Base-by-base conservation (phyloP, 2,113 vertebrate species). In the Phalacrocorax brasilianus region DNA sequence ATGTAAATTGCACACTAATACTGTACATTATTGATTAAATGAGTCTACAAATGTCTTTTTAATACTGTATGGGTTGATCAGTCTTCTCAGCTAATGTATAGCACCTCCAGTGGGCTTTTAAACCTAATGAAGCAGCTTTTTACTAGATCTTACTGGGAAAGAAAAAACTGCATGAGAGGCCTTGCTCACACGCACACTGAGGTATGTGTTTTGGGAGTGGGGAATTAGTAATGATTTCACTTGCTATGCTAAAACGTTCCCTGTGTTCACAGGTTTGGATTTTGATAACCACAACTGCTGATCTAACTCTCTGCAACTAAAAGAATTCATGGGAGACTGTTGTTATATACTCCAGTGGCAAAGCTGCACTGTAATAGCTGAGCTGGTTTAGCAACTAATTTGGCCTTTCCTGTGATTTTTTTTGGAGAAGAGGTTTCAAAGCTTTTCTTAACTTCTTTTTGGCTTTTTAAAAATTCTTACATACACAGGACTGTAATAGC, bases 41-140 rank as follows among this genome's bases (percentile, higher is more conserved):
- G 96, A 97, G 92, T 97, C 96, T 89, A 94, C 95, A 96, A 94
- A 97, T 97, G 94, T 89, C 94, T 95, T 96, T 97, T 97, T 97
- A 96, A 95, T 96, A 96, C 84, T 92, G 66, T 88, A 82, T 88
- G 77, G 71, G 89, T 95, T 97, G 95, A 95, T 97, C 96, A 88
- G 92, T 93, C 95, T 96, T 95, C 95, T 89, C 80, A 76, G 91
- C 73, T 96, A 94, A 95, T 95, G 89, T 76, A 58, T 55, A 91
- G 71, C 74, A 82, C 32, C 32, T 96, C 96, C 92, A 83, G 74
- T 85, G 94, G 94, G 93, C 66, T 95, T 95, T 91, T 86, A 95
- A 93, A 93, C 70, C 76, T 66, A 68, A 66, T 58, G 84, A 92
- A 93, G 94, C 89, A 91, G 84, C 62, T 89, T 93, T 96, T 82